Evolutionary conservation across 2,888 invertebrate species (phyloP).

Genomic region (Pilophorus perplexus): DNA sequence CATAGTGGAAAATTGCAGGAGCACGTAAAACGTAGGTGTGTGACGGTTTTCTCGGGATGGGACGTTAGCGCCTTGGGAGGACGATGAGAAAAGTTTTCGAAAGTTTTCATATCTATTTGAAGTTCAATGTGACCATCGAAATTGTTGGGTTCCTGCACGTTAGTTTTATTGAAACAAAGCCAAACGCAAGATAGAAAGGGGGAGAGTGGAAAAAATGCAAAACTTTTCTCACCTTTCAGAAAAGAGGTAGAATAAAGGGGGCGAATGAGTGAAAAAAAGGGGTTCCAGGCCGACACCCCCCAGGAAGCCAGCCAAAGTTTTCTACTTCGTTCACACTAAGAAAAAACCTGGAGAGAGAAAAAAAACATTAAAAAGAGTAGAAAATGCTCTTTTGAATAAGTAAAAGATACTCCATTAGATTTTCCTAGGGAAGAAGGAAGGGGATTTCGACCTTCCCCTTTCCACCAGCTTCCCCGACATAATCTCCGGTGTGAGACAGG

Average conservation of each 20-base stretch:
- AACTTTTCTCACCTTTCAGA: neutral
- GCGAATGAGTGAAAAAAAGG: too few species aligned
- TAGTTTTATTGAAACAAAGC: too few species aligned
- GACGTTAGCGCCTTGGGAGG: too few species aligned
- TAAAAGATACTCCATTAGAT: constrained; percentile 41
- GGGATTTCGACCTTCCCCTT: neutral
- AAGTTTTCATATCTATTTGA: too few species aligned
- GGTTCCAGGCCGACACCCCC: neutral
- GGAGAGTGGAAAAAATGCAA: neutral
- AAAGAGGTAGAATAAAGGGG: neutral
- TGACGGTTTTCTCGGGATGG: too few species aligned
- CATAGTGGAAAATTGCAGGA: too few species aligned
- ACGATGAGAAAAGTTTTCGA: too few species aligned
- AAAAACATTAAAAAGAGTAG: constrained; percentile 5
- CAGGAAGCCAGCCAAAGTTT: neutral
- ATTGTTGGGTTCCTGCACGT: too few species aligned
- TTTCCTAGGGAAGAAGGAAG: constrained; percentile 26
- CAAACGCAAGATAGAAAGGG: too few species aligned
- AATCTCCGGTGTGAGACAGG: constrained; percentile 43
- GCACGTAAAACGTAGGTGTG: too few species aligned
- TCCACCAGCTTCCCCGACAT: constrained; percentile 26
- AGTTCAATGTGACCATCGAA: too few species aligned
- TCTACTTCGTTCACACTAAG: neutral
- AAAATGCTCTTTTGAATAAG: constrained; percentile 29
- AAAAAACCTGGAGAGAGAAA: neutral